Evolutionary conservation across 2,888 invertebrate genomes (phyloP).

Genomic region (Heteropelma amictum): DNA sequence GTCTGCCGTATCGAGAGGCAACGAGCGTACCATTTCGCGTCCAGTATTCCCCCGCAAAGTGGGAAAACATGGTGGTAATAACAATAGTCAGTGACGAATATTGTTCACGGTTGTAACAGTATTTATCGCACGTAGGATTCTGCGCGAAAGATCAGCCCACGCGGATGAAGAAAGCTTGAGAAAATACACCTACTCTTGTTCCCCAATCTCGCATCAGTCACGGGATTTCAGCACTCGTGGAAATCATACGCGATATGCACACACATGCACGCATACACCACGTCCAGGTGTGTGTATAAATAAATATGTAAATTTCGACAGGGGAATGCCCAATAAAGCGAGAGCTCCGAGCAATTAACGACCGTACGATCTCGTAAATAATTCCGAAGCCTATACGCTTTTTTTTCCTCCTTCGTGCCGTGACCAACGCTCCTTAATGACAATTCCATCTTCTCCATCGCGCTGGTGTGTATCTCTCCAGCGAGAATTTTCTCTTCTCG

Average conservation of each 20-base stretch:
- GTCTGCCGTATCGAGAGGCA: slow-evolving; percentile 1
- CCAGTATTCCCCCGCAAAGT: slow-evolving; percentile 14
- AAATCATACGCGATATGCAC: slow-evolving; percentile 15
- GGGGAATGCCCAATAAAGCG: slow-evolving; percentile 5
- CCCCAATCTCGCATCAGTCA: slow-evolving; percentile 42
- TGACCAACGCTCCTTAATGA: slow-evolving; percentile 22
- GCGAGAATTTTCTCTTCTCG: not conserved
- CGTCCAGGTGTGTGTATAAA: not conserved
- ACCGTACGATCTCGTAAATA: slow-evolving; percentile 14
- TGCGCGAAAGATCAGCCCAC: slow-evolving; percentile 53
- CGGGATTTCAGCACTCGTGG: slow-evolving; percentile 18
- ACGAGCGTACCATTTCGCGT: slow-evolving; percentile 31
- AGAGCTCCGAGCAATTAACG: slow-evolving; percentile 49
- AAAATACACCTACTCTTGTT: slow-evolving; percentile 51
- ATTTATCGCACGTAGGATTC: not conserved
- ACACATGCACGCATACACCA: not conserved
- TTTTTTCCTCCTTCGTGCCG: no score
- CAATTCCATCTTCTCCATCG: slow-evolving; percentile 2
- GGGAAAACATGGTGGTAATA: slow-evolving; percentile 41
- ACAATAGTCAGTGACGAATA: slow-evolving; percentile 45
- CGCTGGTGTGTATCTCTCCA: not conserved
- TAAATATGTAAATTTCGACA: not conserved
- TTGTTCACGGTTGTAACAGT: not conserved
- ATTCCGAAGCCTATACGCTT: not conserved
- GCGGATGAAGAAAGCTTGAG: slow-evolving; percentile 38